Evolutionary conservation across 2,797 vertebrate species (phyloP).

Genomic region (Cheirogaleus major): DNA sequence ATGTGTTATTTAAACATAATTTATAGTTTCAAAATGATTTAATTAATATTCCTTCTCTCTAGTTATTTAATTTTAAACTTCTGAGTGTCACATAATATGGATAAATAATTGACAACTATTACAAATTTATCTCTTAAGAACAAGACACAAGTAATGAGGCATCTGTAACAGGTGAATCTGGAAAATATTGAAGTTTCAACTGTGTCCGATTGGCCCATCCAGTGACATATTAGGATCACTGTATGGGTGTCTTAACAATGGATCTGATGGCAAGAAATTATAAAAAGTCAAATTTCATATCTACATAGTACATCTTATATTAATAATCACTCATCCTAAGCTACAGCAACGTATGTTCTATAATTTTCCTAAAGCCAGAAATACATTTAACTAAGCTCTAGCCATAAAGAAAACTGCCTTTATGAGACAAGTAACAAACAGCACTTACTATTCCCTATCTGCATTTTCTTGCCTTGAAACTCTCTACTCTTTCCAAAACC

Average conservation of each 20-base stretch:
- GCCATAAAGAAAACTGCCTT: background rate
- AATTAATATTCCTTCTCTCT: background rate
- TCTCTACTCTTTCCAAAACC: background rate
- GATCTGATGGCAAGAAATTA: background rate
- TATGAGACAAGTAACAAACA: background rate
- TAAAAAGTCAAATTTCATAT: background rate
- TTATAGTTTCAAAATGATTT: conserved; percentile 6
- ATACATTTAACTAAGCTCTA: background rate
- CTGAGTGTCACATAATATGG: background rate
- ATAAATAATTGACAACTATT: background rate
- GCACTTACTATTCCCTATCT: background rate
- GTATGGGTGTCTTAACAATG: background rate
- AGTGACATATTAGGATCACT: background rate
- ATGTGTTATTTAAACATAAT: conserved; percentile 2
- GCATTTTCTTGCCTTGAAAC: conserved; percentile 1
- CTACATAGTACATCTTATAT: background rate
- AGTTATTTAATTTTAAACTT: background rate
- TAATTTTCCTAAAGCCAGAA: background rate
- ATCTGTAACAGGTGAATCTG: background rate
- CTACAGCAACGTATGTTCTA: background rate
- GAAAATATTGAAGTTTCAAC: background rate
- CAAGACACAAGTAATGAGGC: background rate
- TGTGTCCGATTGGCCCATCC: background rate
- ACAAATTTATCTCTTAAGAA: background rate
- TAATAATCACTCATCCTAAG: background rate